Evolutionary conservation across 2,113 vertebrate genomes (phyloP).

Genomic region (Addax nasomaculatus): DNA sequence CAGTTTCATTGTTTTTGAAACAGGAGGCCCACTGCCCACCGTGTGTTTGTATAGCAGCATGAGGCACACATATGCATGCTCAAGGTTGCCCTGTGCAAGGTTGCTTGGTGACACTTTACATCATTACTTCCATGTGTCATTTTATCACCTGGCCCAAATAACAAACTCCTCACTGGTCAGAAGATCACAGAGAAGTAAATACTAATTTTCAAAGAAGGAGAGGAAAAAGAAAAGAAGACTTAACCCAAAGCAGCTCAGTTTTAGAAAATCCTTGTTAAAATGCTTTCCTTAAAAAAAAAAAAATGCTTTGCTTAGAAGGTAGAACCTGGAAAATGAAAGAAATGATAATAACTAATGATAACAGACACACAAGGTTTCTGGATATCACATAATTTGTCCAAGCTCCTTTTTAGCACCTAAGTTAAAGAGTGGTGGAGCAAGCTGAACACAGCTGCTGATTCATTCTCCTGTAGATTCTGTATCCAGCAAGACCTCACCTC

Average conservation of each 20-base stretch:
- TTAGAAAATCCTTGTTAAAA: not conserved
- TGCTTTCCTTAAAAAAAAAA: not conserved
- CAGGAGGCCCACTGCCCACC: not conserved
- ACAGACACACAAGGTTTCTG: not conserved
- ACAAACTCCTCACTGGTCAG: not conserved
- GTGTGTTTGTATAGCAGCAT: not conserved
- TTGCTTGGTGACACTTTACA: not conserved
- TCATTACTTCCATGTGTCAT: not conserved
- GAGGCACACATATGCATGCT: rapidly evolving
- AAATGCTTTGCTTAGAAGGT: not conserved
- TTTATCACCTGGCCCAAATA: not conserved
- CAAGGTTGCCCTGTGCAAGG: not conserved
- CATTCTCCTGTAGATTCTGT: not conserved
- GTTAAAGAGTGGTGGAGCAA: not conserved
- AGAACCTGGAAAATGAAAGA: not conserved
- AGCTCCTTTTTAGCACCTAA: not conserved
- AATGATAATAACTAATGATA: not conserved
- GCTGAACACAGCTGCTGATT: not conserved
- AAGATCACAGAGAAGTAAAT: not conserved
- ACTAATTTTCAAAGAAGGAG: conserved; percentile 8
- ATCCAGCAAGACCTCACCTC: not conserved
- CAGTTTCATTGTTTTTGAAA: not conserved
- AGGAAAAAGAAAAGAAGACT: not conserved
- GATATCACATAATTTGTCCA: not conserved
- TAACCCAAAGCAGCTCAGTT: not conserved